Conservation (phyloP, 2,888 invertebrate genomes). For the Drosophila longiperda region DNA sequence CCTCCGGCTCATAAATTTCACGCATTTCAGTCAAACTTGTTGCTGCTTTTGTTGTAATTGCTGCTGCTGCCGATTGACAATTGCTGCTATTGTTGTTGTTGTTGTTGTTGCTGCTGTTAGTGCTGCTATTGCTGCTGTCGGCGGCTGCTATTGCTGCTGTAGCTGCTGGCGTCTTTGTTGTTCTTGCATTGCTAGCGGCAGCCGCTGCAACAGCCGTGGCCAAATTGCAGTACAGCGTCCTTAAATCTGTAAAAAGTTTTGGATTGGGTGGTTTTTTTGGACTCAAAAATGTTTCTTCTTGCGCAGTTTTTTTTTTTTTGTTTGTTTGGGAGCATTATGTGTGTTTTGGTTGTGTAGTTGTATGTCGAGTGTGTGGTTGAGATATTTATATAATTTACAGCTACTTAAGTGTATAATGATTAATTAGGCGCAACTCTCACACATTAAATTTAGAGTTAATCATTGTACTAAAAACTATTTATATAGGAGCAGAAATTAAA, state of each 20-base stretch:
- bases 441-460: constrained; percentile 52
- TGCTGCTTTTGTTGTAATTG: background rate
- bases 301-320: constrained; percentile 32
- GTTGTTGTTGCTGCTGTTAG: constrained; percentile 15
- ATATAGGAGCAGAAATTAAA: constrained; percentile 35
- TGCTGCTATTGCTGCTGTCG: constrained; percentile 38
- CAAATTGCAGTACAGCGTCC: constrained; percentile 84
- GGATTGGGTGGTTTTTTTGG: constrained; percentile 79
- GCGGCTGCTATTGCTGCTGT: constrained; percentile 24
- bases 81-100: constrained; percentile 16
- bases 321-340: constrained; percentile 1
- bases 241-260: constrained; percentile 85
- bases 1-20: constrained; percentile 83
- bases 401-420: constrained; percentile 50
- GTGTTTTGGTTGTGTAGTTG: constrained; percentile 9
- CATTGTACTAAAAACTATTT: constrained; percentile 24
- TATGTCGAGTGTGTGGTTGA: background rate
- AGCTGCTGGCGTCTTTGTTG: constrained; percentile 43
- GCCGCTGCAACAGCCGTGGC: constrained; percentile 84
- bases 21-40: constrained; percentile 44
- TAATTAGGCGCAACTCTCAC: constrained; percentile 53
- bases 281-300: constrained; percentile 60
- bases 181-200: constrained; percentile 64
- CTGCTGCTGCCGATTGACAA: constrained; percentile 30
- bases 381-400: constrained; percentile 46